These are phyloP conservation scores for Trididemnum clinides DNA, from an alignment of 23 tunicate genomes.

Conservation along the genomic window DNA sequence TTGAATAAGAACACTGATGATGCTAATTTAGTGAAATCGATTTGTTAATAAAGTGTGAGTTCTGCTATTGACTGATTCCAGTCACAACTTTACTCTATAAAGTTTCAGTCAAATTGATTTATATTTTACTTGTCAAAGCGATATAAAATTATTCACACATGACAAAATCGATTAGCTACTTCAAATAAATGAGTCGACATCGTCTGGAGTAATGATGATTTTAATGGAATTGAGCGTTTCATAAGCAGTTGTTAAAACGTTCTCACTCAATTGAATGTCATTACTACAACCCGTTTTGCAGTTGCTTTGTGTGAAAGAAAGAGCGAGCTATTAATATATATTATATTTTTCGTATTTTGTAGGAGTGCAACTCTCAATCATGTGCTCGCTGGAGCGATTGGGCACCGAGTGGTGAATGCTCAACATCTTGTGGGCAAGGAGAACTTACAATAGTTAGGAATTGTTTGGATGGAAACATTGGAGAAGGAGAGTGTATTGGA, in stretches of 20 bases:
- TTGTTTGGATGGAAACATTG: neutral
- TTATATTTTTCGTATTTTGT: neutral
- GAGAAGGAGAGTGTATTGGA: neutral
- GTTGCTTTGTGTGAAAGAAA: no score
- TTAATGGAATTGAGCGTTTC: no score
- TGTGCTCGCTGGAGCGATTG: neutral
- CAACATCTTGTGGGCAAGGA: neutral
- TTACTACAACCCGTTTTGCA: no score
- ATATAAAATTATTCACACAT: neutral
- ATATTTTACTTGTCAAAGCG: neutral
- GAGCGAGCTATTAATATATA: no score
- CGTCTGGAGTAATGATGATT: no score
- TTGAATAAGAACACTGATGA: no score
- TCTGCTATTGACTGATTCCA: neutral
- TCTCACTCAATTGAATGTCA: no score
- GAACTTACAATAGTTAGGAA: neutral
- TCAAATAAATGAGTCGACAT: no score
- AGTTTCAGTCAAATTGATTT: neutral
- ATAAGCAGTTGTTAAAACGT: no score
- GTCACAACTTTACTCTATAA: neutral
- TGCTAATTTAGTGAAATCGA: no score
- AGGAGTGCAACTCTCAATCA: neutral
- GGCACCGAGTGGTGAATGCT: neutral
- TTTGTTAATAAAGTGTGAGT: no score
- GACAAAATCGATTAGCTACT: no score